Conservation (phyloP, 2,888 invertebrate species). For the Himalopsyche anomala region DNA sequence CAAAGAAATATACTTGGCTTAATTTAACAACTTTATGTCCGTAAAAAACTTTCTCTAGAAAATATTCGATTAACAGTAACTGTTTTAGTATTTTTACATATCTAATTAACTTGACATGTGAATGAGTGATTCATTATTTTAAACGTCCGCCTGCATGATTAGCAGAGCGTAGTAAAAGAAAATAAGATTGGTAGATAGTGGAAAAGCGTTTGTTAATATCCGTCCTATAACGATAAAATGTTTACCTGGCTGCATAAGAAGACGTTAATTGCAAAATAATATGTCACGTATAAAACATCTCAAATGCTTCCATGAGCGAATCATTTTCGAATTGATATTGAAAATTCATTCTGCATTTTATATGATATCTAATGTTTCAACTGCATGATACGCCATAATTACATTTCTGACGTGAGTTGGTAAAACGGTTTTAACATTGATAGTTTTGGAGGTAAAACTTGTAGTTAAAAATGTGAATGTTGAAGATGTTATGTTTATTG, state of each 20-base stretch:
- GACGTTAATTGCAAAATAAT: slow-evolving; percentile 13
- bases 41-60: not conserved
- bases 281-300: not conserved
- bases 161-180: slow-evolving; percentile 20
- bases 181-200: slow-evolving; percentile 1
- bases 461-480: too few species aligned
- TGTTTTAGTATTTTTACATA: not conserved
- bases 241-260: not conserved
- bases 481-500: too few species aligned
- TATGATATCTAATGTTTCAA: not conserved
- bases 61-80: not conserved
- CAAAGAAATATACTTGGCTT: too few species aligned
- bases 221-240: not conserved
- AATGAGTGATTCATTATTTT: not conserved
- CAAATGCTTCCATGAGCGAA: not conserved
- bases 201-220: slow-evolving; percentile 2
- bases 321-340: not conserved
- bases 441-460: too few species aligned
- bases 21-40: too few species aligned
- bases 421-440: too few species aligned
- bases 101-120: not conserved
- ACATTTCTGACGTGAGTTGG: too few species aligned
- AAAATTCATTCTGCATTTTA: too few species aligned
- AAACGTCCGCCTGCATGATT: not conserved
- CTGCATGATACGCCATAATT: too few species aligned